These are phyloP conservation scores for Conchocele bisecta DNA, from an alignment of 2,888 invertebrate genomes.

Conservation along the genomic window DNA sequence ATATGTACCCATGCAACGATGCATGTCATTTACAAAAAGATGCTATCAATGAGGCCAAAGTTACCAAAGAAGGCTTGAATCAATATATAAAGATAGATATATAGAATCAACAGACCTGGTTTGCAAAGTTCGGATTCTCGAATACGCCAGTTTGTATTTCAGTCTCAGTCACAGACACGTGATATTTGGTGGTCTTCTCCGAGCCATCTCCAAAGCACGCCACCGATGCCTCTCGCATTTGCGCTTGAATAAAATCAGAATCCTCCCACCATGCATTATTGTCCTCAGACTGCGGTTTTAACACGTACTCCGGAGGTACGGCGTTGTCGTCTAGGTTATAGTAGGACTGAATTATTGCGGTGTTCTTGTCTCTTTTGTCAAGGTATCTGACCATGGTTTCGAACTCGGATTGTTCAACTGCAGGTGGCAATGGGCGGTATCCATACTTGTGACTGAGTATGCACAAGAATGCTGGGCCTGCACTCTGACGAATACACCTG, in stretches of 20 bases:
- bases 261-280: conserved; percentile 40
- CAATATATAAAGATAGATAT: too few species aligned
- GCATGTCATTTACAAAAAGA: too few species aligned
- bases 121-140: conserved; percentile 14
- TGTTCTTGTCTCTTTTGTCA: conserved; percentile 48
- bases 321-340: conserved; percentile 74
- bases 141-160: conserved; percentile 49
- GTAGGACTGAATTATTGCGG: conserved; percentile 68
- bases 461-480: conserved; percentile 57
- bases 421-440: conserved; percentile 73
- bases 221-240: conserved; percentile 34
- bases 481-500: conserved; percentile 64
- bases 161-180: conserved; percentile 53
- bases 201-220: conserved; percentile 39
- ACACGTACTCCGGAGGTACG: conserved; percentile 70
- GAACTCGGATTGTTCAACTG: conserved; percentile 67
- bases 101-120: too few species aligned
- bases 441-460: conserved; percentile 80
- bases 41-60: too few species aligned
- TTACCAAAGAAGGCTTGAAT: too few species aligned
- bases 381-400: conserved; percentile 63
- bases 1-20: too few species aligned
- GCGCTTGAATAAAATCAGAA: conserved; percentile 28
- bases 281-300: conserved; percentile 57
- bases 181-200: conserved; percentile 41